Base-by-base conservation (phyloP, 1,140 invertebrate species). In the Bombus confusus region DNA sequence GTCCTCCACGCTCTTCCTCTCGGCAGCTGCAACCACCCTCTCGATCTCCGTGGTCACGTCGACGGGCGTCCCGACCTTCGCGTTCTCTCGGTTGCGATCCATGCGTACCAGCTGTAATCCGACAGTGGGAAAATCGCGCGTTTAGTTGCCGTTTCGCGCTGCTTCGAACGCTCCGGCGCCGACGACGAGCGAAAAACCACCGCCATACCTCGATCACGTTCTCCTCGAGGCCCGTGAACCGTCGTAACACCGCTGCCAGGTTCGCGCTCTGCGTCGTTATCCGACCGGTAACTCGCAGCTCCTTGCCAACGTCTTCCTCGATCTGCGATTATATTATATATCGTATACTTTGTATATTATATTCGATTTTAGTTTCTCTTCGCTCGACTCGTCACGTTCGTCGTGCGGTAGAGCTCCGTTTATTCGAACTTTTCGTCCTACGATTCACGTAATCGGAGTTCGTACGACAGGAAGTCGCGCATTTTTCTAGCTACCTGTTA, bases 41-140 rank as follows among this genome's bases (percentile, higher is more conserved):
- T 91, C 91, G 9, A 95, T 91, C 76, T 94, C 94, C 25, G 92
- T 90, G 52, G 92, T 93, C 71, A 95, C 91, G 72, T 94, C 89
- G 37, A 13, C 12, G 0, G 94, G 94, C 1, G 94, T 95, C 81
- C 92, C 93, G 62, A 94, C 81, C 52, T 81, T 87, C 9, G 91
- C 92, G 82, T 87, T 94, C 47, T 93, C 92, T 84, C 89, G 92
- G 31, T 95, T 94, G 2, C 91, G 74, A 57, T 92, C 90, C 89
- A 93, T 92, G n/a, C 94, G 84, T 12, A 93, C 91, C 39, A 94
- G n/a, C 92, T 94, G 18, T 1, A 5, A 5, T 52, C 47, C 18
- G 47, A 52, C 18, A 6, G 18, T 52, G 18, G 47, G 18, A 52
- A 52, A 1, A 18, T 52, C 6, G 18, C 47, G 47, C 5, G 18